Evolutionary conservation across 2,113 vertebrate species (phyloP).

Genomic region (Eulemur macaco): DNA sequence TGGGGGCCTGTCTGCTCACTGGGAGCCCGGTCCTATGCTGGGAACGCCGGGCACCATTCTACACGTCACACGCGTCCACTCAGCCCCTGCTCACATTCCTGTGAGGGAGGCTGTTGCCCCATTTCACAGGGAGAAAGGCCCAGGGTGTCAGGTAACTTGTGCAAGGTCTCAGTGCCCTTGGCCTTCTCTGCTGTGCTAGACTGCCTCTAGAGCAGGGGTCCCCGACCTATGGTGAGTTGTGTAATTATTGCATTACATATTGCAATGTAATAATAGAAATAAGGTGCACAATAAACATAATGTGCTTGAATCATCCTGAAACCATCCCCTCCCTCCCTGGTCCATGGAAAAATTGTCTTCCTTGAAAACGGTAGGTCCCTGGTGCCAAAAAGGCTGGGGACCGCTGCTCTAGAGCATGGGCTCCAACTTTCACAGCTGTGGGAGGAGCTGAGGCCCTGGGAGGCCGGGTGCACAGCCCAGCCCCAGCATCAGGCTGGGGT

Average conservation of each 20-base stretch:
- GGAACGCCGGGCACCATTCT: not conserved
- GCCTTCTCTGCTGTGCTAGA: not conserved
- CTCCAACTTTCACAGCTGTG: not conserved
- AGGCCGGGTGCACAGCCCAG: not conserved
- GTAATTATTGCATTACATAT: too few relatives aligned
- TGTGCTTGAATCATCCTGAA: too few relatives aligned
- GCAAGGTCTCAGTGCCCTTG: not conserved
- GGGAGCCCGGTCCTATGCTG: rapidly evolving
- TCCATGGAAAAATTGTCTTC: too few relatives aligned
- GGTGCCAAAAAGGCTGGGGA: too few relatives aligned
- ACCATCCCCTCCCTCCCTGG: too few relatives aligned
- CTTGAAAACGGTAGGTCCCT: too few relatives aligned
- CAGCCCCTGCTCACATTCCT: not conserved
- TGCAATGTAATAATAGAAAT: too few relatives aligned
- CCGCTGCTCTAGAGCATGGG: not conserved
- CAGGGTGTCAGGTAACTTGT: not conserved
- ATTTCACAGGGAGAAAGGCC: not conserved
- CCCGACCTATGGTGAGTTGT: too few relatives aligned
- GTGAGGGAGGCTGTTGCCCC: not conserved
- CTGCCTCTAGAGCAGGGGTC: not conserved
- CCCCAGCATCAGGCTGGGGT: not conserved
- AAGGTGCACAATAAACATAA: too few relatives aligned
- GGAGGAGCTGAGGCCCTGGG: not conserved
- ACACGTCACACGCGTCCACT: rapidly evolving
- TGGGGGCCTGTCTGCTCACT: not conserved